Conservation (phyloP, 2,888 invertebrate species). For the Cataglyphis albicans region DNA sequence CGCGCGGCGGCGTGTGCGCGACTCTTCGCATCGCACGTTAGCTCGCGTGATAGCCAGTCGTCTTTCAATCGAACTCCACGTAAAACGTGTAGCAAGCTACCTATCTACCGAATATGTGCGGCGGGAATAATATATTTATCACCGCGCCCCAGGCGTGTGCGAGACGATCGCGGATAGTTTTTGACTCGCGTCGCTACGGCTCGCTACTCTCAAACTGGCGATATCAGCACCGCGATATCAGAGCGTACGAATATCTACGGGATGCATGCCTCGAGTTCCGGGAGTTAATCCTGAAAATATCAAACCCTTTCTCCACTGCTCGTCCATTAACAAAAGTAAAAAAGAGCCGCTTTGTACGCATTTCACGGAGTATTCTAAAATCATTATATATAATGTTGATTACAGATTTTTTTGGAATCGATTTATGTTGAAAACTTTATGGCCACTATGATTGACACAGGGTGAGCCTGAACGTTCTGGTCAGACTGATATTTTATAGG, state of each 20-base stretch:
- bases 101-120: slow-evolving; percentile 70
- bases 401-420: not conserved
- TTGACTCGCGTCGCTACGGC: slow-evolving; percentile 34
- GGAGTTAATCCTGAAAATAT: not conserved
- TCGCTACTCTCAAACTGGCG: slow-evolving; percentile 25
- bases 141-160: slow-evolving; percentile 19
- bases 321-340: not conserved
- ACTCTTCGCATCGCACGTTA: slow-evolving; percentile 72
- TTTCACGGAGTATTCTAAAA: not conserved
- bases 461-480: too few species aligned
- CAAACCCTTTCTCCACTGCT: not conserved
- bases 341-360: not conserved
- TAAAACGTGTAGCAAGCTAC: slow-evolving; percentile 67
- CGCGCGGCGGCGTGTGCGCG: slow-evolving; percentile 46
- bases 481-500: too few species aligned
- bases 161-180: slow-evolving; percentile 50
- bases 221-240: slow-evolving; percentile 38
- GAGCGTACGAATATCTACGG: not conserved
- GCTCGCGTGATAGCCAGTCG: slow-evolving; percentile 77
- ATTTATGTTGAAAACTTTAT: not conserved
- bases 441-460: not conserved
- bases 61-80: slow-evolving; percentile 76
- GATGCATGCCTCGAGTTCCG: not conserved
- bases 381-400: not conserved
- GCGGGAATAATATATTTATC: slow-evolving; percentile 73